phyloP scores from a whole-genome alignment of 2,797 vertebrate genomes.

The Lemur catta region DNA sequence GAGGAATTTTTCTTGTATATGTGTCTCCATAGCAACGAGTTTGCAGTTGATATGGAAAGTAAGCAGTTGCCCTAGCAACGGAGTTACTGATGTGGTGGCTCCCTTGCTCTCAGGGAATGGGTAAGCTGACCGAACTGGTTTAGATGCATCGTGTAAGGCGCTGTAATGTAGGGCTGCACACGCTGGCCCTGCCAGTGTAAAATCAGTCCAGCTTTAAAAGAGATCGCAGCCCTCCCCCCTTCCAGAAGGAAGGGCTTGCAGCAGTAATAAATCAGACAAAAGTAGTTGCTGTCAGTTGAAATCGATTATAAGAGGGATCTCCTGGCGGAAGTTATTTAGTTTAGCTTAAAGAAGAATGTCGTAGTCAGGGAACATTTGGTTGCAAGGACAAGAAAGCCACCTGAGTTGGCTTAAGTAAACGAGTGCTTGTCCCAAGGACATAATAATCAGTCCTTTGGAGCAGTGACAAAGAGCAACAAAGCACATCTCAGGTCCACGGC shows the following conservation, averaged over 20 bases:
- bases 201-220: constrained; percentile 58
- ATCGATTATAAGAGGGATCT: constrained; percentile 56
- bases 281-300: constrained; percentile 67
- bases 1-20: constrained; percentile 95
- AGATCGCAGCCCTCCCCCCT: constrained; percentile 17
- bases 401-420: not conserved
- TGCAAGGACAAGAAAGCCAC: not conserved
- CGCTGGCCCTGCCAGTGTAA: constrained; percentile 58
- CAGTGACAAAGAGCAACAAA: not conserved
- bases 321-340: constrained; percentile 49
- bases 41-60: constrained; percentile 97
- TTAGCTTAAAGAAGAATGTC: constrained; percentile 33
- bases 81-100: constrained; percentile 94
- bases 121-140: constrained; percentile 81
- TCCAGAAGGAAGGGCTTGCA: not conserved
- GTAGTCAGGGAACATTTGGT: not conserved
- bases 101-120: constrained; percentile 82
- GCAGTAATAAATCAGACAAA: constrained; percentile 65
- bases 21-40: constrained; percentile 93
- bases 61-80: constrained; percentile 96
- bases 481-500: accelerated
- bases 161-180: constrained; percentile 68
- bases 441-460: not conserved
- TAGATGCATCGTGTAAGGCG: constrained; percentile 75
- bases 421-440: not conserved